Base-by-base conservation (phyloP, 2,113 vertebrate genomes). In the Monopterus albus region DNA sequence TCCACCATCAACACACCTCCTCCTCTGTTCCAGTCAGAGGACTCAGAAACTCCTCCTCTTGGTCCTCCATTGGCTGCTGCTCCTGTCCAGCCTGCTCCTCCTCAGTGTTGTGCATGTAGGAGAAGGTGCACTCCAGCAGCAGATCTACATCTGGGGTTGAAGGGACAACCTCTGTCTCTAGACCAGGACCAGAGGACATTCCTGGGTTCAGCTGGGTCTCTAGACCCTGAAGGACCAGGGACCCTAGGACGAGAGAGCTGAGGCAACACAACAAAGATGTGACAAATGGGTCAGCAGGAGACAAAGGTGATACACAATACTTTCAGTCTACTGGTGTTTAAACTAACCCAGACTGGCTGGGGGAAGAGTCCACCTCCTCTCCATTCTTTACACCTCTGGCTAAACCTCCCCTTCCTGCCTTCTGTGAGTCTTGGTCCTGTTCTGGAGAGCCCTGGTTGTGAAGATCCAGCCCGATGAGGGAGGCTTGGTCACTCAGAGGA, bases 71-170 rank as follows among this genome's bases (percentile, higher is more conserved):
- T 12, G 56, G 78, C 29, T 79, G 61, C 28, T 52, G 57, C 29
- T 82, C 75, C 50, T 61, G 74, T 25, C 58, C 79, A 5, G 77
- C 71, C 0, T n/a, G n/a, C n/a, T 72, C 58, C 9, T 85, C 76
- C 33, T 85, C 82, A 1, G 78, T 26, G 2, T 77, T 62, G 38
- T 91, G 90, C 87, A 90, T 82, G 67, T 94, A 94, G 17, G 92
- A 91, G 67, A 94, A 94, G 47, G 88, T 92, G 81, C 92, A 93
- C 69, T 94, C 91, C 43, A 94, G 82, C 23, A 94, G 84, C 21
- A 93, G 78, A 65, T 94, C 93, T 31, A 94, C 92, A 8, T 94
- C 90, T 1, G 91, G 92, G 1, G 89, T 92, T 0, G 45, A 71
- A 1, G 75, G 72, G 13, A 75, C 38, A 0, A 14, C 63, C 8